Percentiles rank a stretch among this genome's conserved stretches.
These are phyloP conservation scores for Bibio marci DNA, from an alignment of 2,888 invertebrate genomes.

Conservation along the genomic window DNA sequence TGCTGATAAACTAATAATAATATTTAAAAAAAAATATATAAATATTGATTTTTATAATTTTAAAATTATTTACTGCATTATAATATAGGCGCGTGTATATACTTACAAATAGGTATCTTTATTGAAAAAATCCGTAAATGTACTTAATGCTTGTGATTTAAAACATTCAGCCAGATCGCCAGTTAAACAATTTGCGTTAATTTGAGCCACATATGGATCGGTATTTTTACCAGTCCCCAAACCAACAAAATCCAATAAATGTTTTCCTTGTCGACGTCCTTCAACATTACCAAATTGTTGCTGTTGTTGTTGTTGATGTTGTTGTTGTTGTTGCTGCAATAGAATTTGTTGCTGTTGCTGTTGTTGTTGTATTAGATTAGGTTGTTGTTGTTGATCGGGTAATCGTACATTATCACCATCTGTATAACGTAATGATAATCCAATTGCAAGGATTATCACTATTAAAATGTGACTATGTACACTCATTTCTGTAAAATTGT, in stretches of 20 bases:
- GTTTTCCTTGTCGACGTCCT: conserved; percentile 42
- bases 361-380: conserved; percentile 21
- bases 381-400: conserved; percentile 37
- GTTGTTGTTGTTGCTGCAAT: conserved; percentile 13
- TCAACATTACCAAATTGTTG: conserved; percentile 14
- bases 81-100: neutral
- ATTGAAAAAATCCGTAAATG: conserved; percentile 63
- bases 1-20: conserved; percentile 43
- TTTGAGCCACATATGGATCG: conserved; percentile 59
- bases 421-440: conserved; percentile 38
- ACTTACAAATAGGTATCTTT: conserved; percentile 36
- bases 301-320: conserved; percentile 9
- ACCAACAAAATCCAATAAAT: conserved; percentile 63
- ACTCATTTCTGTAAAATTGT: too few species aligned
- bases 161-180: conserved; percentile 77
- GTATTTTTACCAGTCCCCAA: conserved; percentile 53
- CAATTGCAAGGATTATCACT: conserved; percentile 33
- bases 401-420: conserved; percentile 41
- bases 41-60: neutral
- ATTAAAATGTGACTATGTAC: too few species aligned
- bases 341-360: conserved; percentile 16
- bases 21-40: neutral
- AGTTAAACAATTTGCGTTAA: conserved; percentile 55
- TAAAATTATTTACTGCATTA: neutral
- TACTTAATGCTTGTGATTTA: conserved; percentile 58